Conservation (phyloP, 2,113 vertebrate genomes). For the Cyprinodon tularosa region DNA sequence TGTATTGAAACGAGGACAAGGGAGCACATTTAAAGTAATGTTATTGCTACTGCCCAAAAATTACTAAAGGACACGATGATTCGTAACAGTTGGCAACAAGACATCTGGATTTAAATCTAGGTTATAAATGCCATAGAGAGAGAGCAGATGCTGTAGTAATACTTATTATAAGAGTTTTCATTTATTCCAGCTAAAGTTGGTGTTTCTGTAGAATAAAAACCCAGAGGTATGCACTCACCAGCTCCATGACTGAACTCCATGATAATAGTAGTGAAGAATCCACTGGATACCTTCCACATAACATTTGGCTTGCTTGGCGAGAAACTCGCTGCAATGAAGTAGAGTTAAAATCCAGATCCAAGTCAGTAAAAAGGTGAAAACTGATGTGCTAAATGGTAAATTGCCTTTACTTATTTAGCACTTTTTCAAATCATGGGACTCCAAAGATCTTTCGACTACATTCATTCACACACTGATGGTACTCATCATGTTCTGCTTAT, state of each 20-base stretch:
- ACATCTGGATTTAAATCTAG: not conserved
- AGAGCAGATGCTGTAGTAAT: not conserved
- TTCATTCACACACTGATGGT: no score
- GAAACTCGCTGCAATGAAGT: conserved; percentile 86
- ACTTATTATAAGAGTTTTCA: not conserved
- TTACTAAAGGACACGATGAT: no score
- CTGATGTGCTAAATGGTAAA: no score
- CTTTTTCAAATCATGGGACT: no score
- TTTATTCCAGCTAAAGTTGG: no score
- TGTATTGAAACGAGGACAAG: no score
- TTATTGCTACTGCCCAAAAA: no score
- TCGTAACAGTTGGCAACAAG: no score
- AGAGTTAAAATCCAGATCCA: conserved; percentile 26
- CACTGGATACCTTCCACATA: conserved; percentile 98
- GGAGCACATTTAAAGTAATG: not conserved
- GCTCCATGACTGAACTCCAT: conserved; percentile 98
- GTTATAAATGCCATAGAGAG: not conserved
- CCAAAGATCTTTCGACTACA: no score
- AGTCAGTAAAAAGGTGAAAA: not conserved
- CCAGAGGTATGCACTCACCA: conserved; percentile 81
- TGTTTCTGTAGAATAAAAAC: no score
- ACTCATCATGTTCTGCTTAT: no score
- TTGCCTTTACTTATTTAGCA: no score
- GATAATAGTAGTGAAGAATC: conserved; percentile 99
- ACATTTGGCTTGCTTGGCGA: conserved; percentile 91